These are phyloP conservation scores for Cisticola juncidis DNA, from an alignment of 2,113 vertebrate species.

Conservation along the genomic window DNA sequence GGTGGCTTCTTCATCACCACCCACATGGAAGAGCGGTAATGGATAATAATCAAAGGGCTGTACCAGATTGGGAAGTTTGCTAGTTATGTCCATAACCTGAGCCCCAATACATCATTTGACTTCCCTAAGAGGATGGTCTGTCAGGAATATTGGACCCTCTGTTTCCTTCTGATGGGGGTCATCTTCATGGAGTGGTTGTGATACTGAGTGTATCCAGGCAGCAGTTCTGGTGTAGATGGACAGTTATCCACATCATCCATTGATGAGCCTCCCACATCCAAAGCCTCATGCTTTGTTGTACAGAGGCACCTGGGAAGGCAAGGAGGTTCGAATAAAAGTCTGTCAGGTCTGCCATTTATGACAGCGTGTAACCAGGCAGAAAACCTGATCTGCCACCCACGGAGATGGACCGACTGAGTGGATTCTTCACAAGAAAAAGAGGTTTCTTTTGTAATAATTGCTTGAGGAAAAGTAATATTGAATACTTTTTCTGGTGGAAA, in stretches of 20 bases:
- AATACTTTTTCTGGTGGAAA: neutral
- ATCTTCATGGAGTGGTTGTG: neutral
- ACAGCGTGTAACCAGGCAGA: neutral
- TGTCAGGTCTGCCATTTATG: neutral
- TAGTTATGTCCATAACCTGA: no score
- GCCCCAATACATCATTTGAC: neutral
- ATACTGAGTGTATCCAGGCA: fast-evolving
- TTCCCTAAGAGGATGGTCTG: neutral
- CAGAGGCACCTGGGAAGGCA: neutral
- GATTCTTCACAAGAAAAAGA: neutral
- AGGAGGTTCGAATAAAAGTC: neutral
- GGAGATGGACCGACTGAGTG: neutral
- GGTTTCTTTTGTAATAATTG: neutral
- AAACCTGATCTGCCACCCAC: neutral
- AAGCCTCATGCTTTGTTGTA: neutral
- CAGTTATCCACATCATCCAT: neutral
- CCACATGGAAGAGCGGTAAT: neutral
- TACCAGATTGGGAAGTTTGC: neutral
- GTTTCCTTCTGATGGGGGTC: neutral
- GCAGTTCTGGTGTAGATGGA: neutral
- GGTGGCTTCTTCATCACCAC: neutral
- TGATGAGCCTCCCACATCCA: neutral
- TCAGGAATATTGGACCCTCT: neutral
- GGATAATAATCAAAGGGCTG: neutral
- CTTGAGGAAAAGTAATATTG: neutral